Evolutionary conservation across 1,140 invertebrate genomes (phyloP).

Genomic region (Anoplolepis gracilipes): DNA sequence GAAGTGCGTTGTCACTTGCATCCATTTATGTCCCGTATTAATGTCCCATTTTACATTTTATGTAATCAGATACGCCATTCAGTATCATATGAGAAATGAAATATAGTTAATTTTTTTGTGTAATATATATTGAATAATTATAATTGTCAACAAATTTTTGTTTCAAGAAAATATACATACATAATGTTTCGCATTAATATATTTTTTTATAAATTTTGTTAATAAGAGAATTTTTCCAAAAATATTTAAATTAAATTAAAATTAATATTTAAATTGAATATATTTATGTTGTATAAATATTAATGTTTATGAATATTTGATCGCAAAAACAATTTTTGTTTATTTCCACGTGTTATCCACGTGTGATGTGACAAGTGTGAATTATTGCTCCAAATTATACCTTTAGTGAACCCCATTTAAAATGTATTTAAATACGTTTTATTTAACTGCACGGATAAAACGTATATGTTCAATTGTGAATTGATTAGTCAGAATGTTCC

Average conservation of each 20-base stretch:
- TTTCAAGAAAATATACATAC: neutral
- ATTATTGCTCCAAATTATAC: neutral
- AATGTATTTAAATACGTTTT: slow-evolving; percentile 37
- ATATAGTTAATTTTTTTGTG: neutral
- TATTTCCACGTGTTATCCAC: neutral
- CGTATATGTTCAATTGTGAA: neutral
- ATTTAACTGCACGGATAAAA: slow-evolving; percentile 1
- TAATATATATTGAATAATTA: neutral
- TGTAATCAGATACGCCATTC: neutral
- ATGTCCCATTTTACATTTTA: neutral
- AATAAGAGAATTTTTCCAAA: neutral
- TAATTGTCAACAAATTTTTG: too few species aligned
- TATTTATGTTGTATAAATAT: neutral
- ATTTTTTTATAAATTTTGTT: neutral
- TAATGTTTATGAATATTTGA: neutral
- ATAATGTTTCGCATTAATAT: neutral
- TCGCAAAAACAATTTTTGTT: neutral
- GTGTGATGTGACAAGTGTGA: neutral
- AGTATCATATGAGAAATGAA: neutral
- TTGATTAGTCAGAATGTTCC: slow-evolving; percentile 40
- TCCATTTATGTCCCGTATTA: neutral
- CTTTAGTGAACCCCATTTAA: neutral
- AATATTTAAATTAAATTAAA: slow-evolving; percentile 24
- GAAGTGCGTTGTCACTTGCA: neutral
- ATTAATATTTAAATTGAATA: neutral